Percentiles rank a stretch among this genome's conserved stretches.
phyloP scores from a whole-genome alignment of 1,140 invertebrate species.

The Pseudomyrmex gracilis region DNA sequence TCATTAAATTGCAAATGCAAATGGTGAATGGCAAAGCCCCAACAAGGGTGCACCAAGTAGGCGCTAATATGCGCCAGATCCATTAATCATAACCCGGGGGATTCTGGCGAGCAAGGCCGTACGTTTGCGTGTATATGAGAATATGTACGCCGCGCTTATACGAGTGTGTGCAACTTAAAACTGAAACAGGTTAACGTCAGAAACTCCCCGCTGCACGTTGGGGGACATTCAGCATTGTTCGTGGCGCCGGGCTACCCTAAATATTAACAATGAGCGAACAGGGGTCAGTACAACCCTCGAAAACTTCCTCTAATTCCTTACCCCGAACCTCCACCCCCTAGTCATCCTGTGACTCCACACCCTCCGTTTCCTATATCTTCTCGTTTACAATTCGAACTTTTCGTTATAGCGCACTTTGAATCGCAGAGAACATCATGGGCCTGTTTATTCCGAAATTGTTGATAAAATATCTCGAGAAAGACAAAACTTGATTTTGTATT shows the following conservation, averaged over 20 bases:
- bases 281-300: conserved; percentile 80
- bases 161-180: conserved; percentile 66
- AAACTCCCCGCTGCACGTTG: conserved; percentile 72
- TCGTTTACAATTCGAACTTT: conserved; percentile 16
- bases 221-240: conserved; percentile 79
- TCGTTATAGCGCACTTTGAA: neutral
- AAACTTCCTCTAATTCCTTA: conserved; percentile 68
- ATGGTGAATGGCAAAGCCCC: conserved; percentile 63
- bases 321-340: conserved; percentile 34
- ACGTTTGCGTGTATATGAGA: conserved; percentile 26
- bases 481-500: no score
- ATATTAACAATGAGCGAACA: conserved; percentile 84
- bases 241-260: conserved; percentile 81
- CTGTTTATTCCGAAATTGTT: neutral
- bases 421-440: conserved; percentile 40
- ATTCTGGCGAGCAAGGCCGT: conserved; percentile 33
- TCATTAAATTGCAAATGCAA: conserved; percentile 83
- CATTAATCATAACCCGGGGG: conserved; percentile 83
- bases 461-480: neutral
- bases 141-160: neutral
- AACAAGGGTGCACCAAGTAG: conserved; percentile 76
- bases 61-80: conserved; percentile 82
- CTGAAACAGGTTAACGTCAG: conserved; percentile 81
- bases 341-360: conserved; percentile 13
- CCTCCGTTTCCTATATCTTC: conserved; percentile 32